Base-by-base conservation (phyloP, 2,797 vertebrate genomes). In the Artibeus jamaicensis region DNA sequence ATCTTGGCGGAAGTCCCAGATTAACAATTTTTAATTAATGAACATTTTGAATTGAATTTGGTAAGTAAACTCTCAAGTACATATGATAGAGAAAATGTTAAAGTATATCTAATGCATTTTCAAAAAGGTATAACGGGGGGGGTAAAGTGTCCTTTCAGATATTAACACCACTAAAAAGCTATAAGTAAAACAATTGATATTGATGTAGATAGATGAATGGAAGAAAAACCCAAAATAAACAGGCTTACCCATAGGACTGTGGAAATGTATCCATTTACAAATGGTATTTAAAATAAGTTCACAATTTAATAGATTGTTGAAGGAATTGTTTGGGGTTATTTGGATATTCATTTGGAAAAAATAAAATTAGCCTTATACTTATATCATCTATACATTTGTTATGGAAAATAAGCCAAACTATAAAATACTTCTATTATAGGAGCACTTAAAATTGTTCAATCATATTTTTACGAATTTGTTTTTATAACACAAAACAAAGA, bases 291-390 rank as follows among this genome's bases (percentile, higher is more conserved):
- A 74, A 76, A 50, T 76, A 26, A 83, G 5, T 11, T 32, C 39
- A 67, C 16, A 92, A 84, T 42, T 42, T 70, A 90, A n/a, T 57
- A 89, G 19, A 16, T 9, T 86, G 68, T 42, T 5, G 26, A 89
- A 90, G 81, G 3, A 87, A 77, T 46, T 71, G 3, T 71, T 77
- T 89, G 26, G 46, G 42, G 12, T 74, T 89, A 86, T 81, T 65
- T 92, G 34, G n/a, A 76, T 91, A 77, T 76, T 93, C 8, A 87
- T 50, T 81, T 79, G n/a, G 42, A 26, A 71, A 92, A 89, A 71
- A 37, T 53, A 78, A 79, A 85, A n/a, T 77, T 42, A 48, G 9
- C 39, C 2, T 55, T 55, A 55, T 24, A 55, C 29, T 91, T 89
- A 62, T 1, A 74, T 26, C 0, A 77, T 83, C 39, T 78, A 62